Conservation (phyloP, 2,113 vertebrate genomes). For the Phrynosoma platyrhinos region DNA sequence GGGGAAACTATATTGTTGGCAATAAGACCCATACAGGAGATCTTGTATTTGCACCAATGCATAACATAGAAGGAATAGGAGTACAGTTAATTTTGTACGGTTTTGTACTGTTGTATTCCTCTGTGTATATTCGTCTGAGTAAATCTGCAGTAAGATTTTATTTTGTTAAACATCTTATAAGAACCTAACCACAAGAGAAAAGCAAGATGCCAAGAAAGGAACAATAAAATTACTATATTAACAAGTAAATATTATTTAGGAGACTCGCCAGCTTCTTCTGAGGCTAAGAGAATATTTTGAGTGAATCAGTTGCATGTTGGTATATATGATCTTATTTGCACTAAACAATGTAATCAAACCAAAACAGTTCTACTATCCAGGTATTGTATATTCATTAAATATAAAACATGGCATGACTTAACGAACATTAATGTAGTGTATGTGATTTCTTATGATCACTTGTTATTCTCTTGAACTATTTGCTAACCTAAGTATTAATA, state of each 20-base stretch:
- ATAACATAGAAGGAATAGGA: neutral
- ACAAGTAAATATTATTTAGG: conserved; percentile 34
- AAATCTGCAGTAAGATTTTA: neutral
- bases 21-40: neutral
- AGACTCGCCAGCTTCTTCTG: conserved; percentile 35
- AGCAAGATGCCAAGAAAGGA: neutral
- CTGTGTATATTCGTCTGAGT: neutral
- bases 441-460: conserved; percentile 42
- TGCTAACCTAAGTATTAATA: conserved; percentile 44
- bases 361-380: conserved; percentile 54
- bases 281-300: neutral
- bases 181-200: conserved; percentile 19
- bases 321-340: conserved; percentile 62
- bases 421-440: conserved; percentile 47
- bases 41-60: neutral
- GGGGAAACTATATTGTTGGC: too few species aligned
- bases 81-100: neutral
- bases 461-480: conserved; percentile 55
- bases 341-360: conserved; percentile 62
- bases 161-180: neutral
- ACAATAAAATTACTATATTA: neutral
- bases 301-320: conserved; percentile 64
- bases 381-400: conserved; percentile 54
- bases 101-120: neutral
- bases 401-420: conserved; percentile 57